Conservation (phyloP, 2,888 invertebrate genomes). For the Eupithecia dodoneata region DNA sequence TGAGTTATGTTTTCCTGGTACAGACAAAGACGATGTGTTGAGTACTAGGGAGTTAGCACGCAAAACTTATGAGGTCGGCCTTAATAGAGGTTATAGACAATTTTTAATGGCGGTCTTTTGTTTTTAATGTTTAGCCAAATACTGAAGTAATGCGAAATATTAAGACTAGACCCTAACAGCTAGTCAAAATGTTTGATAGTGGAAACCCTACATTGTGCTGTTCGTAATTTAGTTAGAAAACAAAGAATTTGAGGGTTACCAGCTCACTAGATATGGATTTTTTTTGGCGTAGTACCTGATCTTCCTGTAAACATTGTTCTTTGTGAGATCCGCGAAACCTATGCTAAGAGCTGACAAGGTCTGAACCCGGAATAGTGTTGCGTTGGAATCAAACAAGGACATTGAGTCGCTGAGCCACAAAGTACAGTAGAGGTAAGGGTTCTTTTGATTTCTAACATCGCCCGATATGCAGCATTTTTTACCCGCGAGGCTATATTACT, state of each 20-base stretch:
- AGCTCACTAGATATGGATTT: not conserved
- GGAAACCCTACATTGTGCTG: not conserved
- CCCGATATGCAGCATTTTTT: no score
- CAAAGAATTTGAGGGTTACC: not conserved
- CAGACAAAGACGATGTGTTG: constrained; percentile 50
- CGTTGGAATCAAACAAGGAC: not conserved
- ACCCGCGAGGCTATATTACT: no score
- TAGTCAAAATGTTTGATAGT: not conserved
- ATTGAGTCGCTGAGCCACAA: no score
- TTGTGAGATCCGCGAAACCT: no score
- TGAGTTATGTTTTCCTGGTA: constrained; percentile 57
- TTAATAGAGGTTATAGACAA: not conserved
- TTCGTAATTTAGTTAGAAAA: not conserved
- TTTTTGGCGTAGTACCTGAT: not conserved
- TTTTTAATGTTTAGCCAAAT: not conserved
- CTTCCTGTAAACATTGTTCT: no score
- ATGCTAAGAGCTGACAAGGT: no score
- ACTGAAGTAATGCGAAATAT: not conserved
- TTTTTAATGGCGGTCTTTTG: not conserved
- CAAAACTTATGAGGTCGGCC: constrained; percentile 30
- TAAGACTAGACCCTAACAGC: not conserved
- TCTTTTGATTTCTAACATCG: no score
- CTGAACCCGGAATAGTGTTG: not conserved
- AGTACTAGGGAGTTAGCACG: constrained; percentile 38
- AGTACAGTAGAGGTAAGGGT: no score